Base-by-base conservation (phyloP, 2,888 invertebrate genomes). In the Melieria picta region DNA sequence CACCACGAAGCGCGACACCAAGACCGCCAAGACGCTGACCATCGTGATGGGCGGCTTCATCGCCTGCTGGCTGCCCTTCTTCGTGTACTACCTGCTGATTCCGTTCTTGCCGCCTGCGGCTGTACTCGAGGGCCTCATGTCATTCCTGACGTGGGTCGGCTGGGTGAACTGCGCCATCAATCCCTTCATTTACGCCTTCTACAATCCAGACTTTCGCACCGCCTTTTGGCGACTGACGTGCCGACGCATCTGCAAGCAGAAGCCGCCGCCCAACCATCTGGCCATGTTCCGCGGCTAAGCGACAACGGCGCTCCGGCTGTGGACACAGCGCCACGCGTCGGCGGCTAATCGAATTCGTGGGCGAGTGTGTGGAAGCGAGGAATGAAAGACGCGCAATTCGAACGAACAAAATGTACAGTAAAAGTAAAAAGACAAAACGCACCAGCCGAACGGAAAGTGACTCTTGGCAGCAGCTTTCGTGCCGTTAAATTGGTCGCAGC, bases 81-180 rank as follows among this genome's bases (percentile, higher is more conserved):
- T 96, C 86, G 88, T 94, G 1, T 92, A 93, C 73, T 96, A 96
- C 81, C 86, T 96, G 5, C 87, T 94, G 0, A 93, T 92, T n/a
- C 95, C 95, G 13, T 95, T 95, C 82, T 89, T 94, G 73, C 91
- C 92, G 0, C 87, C 85, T 55, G 86, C 88, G 50, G 90, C 90
- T 75, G 90, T 91, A 0, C 89, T 89, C 62, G 88, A 90, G 9
- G 88, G 90, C 4, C 85, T 94, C 50, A 93, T 93, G 92, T 91
- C 91, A 60, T 91, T 93, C 74, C 87, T 95, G 69, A 95, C 94
- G 1, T 96, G 96, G 95, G 88, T 96, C 57, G 96, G 95, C 0
- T 96, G 95, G 94, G 92, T 94, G 76, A 96, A 96, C 83, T 94
- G 94, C 1, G 94, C 95, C 4, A 94, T 96, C 73, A 96, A 96